phyloP scores from a whole-genome alignment of 1,140 invertebrate species.

The Drosophila kohkoa region DNA sequence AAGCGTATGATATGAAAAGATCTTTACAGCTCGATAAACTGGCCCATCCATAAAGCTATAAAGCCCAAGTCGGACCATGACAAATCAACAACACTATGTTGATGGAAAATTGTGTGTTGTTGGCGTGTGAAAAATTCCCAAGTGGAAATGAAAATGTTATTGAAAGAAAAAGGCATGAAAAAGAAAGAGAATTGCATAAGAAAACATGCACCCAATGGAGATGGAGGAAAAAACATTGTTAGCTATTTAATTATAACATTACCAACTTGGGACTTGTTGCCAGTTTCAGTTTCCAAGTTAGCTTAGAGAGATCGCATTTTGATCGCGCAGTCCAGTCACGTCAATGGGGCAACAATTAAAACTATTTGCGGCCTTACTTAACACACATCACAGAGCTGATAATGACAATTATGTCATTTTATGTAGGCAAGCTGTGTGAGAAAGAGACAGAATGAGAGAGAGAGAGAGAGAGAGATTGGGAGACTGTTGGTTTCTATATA shows the following conservation, averaged over 20 bases:
- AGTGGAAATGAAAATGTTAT: conserved; percentile 32
- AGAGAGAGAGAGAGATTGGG: neutral
- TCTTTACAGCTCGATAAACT: conserved; percentile 32
- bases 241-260: conserved; percentile 55
- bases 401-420: conserved; percentile 49
- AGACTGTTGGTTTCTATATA: conserved; percentile 13
- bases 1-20: conserved; percentile 17
- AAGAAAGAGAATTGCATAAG: conserved; percentile 68
- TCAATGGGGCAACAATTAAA: conserved; percentile 52
- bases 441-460: neutral
- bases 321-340: conserved; percentile 48
- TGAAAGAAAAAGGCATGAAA: conserved; percentile 46
- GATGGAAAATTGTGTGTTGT: conserved; percentile 12
- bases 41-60: conserved; percentile 13
- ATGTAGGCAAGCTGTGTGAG: neutral
- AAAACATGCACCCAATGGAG: conserved; percentile 35
- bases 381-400: conserved; percentile 38
- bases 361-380: conserved; percentile 49
- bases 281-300: conserved; percentile 8
- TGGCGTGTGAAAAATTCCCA: conserved; percentile 68
- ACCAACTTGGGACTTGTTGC: conserved; percentile 40
- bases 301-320: neutral
- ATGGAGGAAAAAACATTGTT: conserved; percentile 32
- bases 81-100: conserved; percentile 11
- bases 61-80: conserved; percentile 8